Base-by-base conservation (phyloP, 1,140 invertebrate genomes). In the Babylonia areolata region DNA sequence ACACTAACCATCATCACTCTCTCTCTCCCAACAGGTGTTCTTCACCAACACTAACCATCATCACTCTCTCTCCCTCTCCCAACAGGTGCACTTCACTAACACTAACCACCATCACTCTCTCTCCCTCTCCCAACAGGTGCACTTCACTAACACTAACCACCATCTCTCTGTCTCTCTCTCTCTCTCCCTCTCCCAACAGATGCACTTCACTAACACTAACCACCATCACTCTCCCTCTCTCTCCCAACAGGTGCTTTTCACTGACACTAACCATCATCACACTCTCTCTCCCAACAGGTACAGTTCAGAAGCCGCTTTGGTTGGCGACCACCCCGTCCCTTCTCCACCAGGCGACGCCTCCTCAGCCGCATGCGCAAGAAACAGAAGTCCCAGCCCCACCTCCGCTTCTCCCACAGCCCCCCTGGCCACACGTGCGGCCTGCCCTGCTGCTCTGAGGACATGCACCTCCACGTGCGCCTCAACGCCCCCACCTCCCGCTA, bases 361-460 rank as follows among this genome's bases (percentile, higher is more conserved):
- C 64, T 84, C 17, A 73, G 46, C 6, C 82, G 82, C 35, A 71
- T 71, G 82, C 82, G 64, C 39, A 46, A 33, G 40, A 69, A 73
- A n/a, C 64, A 40, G 64, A 69, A 84, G 23, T 46, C 40, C 33
- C 82, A 73, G n/a, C 35, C 64, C 64, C 81, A 87, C 54, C 85
- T 88, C 23, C 89, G 87, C 11, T 93, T 79, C 86, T 90, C n/a
- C 92, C 92, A 75, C 87, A 90, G 77, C 92, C 92, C 17, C 91
- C 92, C 3, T 91, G 92, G 92, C 12, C 91, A 93, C 84, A 93
- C 91, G 11, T 92, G 92, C 85, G 90, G 92, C 12, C 87, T 93
- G 31, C 92, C 92, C n/a, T 93, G 92, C 85, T 93, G 92, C 77
- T 89, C 87, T 64, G 88, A 90, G 51, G 89, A 93, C 86, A 87